Conservation (phyloP, 2,888 invertebrate genomes). For the Buathra laborator region DNA sequence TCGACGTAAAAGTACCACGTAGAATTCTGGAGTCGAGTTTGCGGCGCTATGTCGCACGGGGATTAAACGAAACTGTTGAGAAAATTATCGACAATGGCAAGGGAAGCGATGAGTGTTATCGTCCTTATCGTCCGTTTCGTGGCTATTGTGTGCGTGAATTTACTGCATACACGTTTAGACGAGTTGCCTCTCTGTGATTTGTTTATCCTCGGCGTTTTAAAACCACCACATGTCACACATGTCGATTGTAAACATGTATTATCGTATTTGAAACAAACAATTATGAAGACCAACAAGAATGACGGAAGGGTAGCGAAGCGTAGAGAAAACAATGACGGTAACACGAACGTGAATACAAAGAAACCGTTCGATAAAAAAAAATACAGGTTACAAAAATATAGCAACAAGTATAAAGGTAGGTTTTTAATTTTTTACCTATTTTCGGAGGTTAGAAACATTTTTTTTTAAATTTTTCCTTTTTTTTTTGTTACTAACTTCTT, state of each 20-base stretch:
- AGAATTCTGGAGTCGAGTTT: background rate
- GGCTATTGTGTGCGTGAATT: no score
- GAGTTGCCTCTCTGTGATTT: no score
- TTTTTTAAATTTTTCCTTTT: conserved; percentile 7
- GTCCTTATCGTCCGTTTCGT: no score
- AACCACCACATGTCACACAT: background rate
- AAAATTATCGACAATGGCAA: no score
- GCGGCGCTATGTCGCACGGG: background rate
- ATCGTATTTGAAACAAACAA: conserved; percentile 16
- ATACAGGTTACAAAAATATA: conserved; percentile 89
- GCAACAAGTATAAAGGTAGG: conserved; percentile 88
- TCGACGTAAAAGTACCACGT: conserved; percentile 6
- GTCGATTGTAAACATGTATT: conserved; percentile 46
- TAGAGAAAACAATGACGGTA: conserved; percentile 18
- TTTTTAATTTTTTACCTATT: conserved; percentile 4
- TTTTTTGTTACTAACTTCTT: conserved; percentile 52
- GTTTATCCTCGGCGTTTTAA: no score
- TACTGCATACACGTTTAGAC: no score
- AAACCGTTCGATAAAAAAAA: conserved; percentile 90
- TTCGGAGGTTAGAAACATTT: conserved; percentile 71
- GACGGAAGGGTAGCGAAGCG: conserved; percentile 15
- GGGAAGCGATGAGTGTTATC: no score
- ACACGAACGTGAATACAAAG: conserved; percentile 81
- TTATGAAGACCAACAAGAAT: conserved; percentile 54
- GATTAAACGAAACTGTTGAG: background rate